Evolutionary conservation across 2,888 invertebrate genomes (phyloP), one percentile per base, ranked within the genome.

Genomic region (Thymelicus lineola): DNA sequence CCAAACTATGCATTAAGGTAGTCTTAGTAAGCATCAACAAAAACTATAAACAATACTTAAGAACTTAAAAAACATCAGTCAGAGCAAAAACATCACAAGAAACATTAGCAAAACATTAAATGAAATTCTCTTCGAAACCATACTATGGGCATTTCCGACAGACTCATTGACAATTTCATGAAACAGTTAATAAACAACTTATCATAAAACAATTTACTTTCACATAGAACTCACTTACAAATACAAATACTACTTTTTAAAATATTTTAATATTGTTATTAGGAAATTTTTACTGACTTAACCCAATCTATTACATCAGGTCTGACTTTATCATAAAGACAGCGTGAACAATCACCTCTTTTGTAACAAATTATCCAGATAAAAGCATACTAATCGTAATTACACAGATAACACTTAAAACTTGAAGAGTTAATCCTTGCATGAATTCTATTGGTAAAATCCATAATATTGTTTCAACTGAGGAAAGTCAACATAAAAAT

Each of bases 321-420:
- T 14, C 1, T 42, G 12, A 42, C 17, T 50, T 50, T 17, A 50
- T 15, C 17, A 14, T 50, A 17, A 17, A 53, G 10, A 53, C 12
- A 53, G 9, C 7, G 7, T 9, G 53, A 20, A 20, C 53, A 53
- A 53, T 53, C 53, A 53, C 20, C 20, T 20, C 53, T 61, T 68
- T 71, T 70, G 58, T 66, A 66, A 63, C 48, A 59, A 12, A 59
- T 20, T 59, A 38, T 50, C 1, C 42, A 50, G 48, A 20, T 53
- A 53, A 53, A 53, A 53, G 17, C 53, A 53, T 53, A 20, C 20
- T 12, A 53, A 53, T 53, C 9, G 20, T 53, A 12, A 53, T 53
- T 53, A 53, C 53, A 53, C 53, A 53, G 53, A 53, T 53, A 53
- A 53, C 20, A 53, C 4, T 20, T 53, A 12, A 20, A 53, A 53